phyloP scores from a whole-genome alignment of 1,140 invertebrate species.

The Mesaphorura yosii region DNA sequence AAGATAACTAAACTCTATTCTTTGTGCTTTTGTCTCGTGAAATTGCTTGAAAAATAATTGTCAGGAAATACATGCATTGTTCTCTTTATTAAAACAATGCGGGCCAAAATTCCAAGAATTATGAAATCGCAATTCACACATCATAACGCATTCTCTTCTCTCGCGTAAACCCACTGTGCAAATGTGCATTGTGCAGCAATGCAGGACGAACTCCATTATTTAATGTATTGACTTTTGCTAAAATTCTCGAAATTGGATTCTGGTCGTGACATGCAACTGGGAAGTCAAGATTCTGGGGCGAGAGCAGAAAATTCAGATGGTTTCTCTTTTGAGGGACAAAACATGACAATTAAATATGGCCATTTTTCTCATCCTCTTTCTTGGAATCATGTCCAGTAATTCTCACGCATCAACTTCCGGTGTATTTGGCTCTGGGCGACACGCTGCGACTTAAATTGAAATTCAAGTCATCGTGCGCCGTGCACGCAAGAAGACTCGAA shows the following conservation, averaged over 20 bases:
- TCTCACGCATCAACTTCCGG: too few relatives aligned
- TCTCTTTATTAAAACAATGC: background rate
- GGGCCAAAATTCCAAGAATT: background rate
- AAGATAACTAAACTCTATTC: too few relatives aligned
- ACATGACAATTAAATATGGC: too few relatives aligned
- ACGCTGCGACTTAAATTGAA: too few relatives aligned
- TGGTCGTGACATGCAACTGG: background rate
- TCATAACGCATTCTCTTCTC: background rate
- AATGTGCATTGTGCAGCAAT: background rate
- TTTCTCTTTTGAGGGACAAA: too few relatives aligned
- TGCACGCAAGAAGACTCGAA: too few relatives aligned
- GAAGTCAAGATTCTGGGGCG: background rate
- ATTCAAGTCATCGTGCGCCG: too few relatives aligned
- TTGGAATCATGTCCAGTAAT: too few relatives aligned
- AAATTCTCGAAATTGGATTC: background rate
- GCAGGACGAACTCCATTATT: background rate
- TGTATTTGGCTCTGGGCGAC: too few relatives aligned
- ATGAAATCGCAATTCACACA: background rate
- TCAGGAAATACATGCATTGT: background rate
- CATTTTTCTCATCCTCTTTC: too few relatives aligned
- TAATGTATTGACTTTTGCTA: background rate
- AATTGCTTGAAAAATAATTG: background rate
- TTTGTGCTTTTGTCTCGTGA: background rate
- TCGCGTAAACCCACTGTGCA: background rate
- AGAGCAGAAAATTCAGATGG: too few relatives aligned